Conservation (phyloP, 2,797 vertebrate species). For the Danio albolineatus region DNA sequence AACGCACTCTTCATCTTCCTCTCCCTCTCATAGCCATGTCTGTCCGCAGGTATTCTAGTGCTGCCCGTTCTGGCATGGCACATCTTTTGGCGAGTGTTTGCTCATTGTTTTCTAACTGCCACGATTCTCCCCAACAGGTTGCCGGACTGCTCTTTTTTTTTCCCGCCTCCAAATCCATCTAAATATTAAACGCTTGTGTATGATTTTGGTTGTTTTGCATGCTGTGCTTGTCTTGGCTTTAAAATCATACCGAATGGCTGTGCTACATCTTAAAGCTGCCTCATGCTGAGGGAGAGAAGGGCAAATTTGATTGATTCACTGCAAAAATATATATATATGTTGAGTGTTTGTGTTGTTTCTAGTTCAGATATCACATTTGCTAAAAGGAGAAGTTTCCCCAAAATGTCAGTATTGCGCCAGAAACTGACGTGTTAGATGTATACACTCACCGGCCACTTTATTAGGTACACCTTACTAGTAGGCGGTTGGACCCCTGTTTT, state of each 20-base stretch:
- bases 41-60: conserved; percentile 78
- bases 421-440: too few relatives aligned
- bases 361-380: not conserved
- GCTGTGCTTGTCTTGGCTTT: conserved; percentile 57
- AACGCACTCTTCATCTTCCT: conserved; percentile 23
- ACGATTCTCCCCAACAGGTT: conserved; percentile 59
- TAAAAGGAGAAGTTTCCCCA: too few relatives aligned
- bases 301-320: conserved; percentile 6
- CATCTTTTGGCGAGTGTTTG: conserved; percentile 6
- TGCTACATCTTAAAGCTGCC: conserved; percentile 42
- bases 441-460: too few relatives aligned
- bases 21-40: conserved; percentile 42
- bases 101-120: conserved; percentile 41
- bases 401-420: too few relatives aligned
- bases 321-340: not conserved
- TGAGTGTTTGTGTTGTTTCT: not conserved
- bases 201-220: conserved; percentile 45
- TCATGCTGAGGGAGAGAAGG: not conserved
- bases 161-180: conserved; percentile 43
- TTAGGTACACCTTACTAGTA: too few relatives aligned
- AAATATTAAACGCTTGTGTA: conserved; percentile 37
- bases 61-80: conserved; percentile 38
- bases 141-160: conserved; percentile 61
- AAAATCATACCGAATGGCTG: conserved; percentile 48
- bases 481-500: too few relatives aligned